Evolutionary conservation across 2,888 invertebrate genomes (phyloP), one percentile per base, ranked within the genome.

Genomic region (Nemoura dubitans): DNA sequence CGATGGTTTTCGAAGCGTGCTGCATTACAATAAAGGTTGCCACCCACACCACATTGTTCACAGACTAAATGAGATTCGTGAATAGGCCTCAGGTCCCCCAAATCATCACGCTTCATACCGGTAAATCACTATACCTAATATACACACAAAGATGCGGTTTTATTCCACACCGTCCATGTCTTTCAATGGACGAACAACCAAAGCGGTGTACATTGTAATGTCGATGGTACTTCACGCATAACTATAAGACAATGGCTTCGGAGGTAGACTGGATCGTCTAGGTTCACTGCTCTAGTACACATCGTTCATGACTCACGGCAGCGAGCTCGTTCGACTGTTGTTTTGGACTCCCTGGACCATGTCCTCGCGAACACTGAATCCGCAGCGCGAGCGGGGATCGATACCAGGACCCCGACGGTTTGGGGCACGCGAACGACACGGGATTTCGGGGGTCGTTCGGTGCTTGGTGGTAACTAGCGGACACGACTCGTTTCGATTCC

Each of bases 291-390:
- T 21, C 21, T 21, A 2, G 59, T 21, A 59, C 59, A 21, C 14
- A 59, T 3, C 21, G 59, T 59, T 14, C 59, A 21, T 59, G 59
- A 21, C 59, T 21, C 59, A 59, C 21, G 59, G 2, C 2, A 59
- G 59, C 14, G 59, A 1, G 16, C 59, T 2, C 6, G 28, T 10
- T 7, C 26, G 26, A 26, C 25, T 78, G 78, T 26, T 78, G 28
- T 28, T 28, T 78, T 78, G 78, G 78, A 78, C 78, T 6, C 78
- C 78, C 78, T 78, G 78, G 78, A 27, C 78, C 27, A 28, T 28
- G 78, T 78, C 27, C 28, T 25, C 28, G 36, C 21, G 25, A 25
- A 76, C 25, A 25, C 25, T 3, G 36, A 5, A 16, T 5, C 7
- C 7, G 27, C 28, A n/a, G n/a, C 7, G 27, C n/a, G 78, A 6